phyloP scores from a whole-genome alignment of 2,113 vertebrate genomes.

The Zootoca vivipara region DNA sequence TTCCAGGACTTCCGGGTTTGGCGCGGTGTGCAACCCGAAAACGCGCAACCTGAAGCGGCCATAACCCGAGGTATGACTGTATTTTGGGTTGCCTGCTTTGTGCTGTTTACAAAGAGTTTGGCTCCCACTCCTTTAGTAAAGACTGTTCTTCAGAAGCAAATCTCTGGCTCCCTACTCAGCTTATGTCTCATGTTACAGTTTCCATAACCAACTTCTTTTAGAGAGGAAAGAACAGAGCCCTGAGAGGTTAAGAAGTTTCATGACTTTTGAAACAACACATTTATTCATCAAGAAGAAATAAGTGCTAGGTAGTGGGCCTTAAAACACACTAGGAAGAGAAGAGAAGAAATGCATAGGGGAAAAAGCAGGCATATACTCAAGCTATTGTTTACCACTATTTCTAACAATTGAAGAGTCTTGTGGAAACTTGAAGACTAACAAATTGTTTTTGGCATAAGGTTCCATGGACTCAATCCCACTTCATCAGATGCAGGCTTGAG shows the following conservation, averaged over 20 bases:
- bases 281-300: neutral
- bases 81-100: neutral
- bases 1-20: no score
- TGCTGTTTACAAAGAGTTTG: constrained; percentile 13
- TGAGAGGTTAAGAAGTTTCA: neutral
- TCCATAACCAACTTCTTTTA: neutral
- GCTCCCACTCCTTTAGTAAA: neutral
- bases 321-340: neutral
- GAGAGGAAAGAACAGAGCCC: neutral
- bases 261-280: neutral
- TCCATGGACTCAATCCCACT: no score
- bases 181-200: constrained; percentile 7
- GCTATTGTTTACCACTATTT: neutral
- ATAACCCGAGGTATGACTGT: no score
- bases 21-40: no score
- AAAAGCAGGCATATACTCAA: neutral
- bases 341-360: neutral
- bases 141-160: constrained; percentile 7
- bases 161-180: neutral
- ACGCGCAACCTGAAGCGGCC: no score
- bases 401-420: no score
- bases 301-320: neutral
- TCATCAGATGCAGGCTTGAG: no score
- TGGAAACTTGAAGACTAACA: no score
- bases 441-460: no score